phyloP scores from a whole-genome alignment of 2,888 invertebrate species.

The Rugalucina vietnamica region DNA sequence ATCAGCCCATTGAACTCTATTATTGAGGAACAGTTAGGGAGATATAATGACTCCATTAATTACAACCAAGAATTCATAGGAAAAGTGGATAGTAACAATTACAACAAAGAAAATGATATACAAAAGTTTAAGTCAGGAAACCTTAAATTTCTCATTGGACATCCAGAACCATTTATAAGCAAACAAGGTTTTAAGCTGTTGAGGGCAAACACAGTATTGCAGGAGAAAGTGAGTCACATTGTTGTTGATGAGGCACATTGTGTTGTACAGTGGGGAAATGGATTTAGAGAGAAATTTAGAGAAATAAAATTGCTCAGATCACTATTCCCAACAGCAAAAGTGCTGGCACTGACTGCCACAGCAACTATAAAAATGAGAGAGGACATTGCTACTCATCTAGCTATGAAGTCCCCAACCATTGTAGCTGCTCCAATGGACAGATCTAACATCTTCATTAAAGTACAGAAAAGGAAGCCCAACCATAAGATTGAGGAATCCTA shows the following conservation, averaged over 20 bases:
- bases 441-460: neutral
- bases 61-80: neutral
- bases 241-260: neutral
- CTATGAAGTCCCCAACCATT: neutral
- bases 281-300: neutral
- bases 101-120: neutral
- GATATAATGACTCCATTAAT: neutral
- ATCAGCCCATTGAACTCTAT: neutral
- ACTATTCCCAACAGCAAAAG: neutral
- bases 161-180: neutral
- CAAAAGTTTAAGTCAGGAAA: neutral
- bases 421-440: neutral
- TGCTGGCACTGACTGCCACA: neutral
- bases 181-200: neutral
- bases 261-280: neutral
- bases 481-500: no score
- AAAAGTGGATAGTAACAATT: no score
- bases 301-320: neutral
- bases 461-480: neutral
- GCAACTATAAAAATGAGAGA: neutral
- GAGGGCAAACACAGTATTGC: neutral
- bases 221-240: neutral
- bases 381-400: neutral
- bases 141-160: neutral
- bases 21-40: neutral